These are phyloP conservation scores for Lineus longissimus DNA, from an alignment of 1,140 invertebrate genomes.

Conservation along the genomic window DNA sequence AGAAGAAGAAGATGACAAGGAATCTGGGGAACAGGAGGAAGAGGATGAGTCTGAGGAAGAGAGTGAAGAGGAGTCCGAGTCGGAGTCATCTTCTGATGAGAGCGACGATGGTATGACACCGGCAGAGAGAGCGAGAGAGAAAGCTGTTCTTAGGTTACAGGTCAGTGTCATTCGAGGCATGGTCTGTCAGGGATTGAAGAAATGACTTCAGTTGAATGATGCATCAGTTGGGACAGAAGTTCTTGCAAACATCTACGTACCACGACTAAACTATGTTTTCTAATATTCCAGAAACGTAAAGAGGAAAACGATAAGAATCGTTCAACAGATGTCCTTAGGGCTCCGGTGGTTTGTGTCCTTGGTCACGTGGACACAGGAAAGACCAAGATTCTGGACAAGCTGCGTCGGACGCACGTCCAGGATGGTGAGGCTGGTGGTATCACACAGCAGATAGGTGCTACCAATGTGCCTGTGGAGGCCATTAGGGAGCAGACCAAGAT, in stretches of 20 bases:
- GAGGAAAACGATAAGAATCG: slow-evolving; percentile 80
- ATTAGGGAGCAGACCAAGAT: slow-evolving; percentile 92
- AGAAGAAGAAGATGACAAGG: slow-evolving; percentile 9
- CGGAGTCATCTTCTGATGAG: slow-evolving; percentile 14
- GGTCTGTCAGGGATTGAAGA: not conserved
- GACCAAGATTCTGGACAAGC: slow-evolving; percentile 97
- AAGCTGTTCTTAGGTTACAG: slow-evolving; percentile 26
- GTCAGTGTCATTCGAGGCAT: not conserved
- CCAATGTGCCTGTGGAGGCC: slow-evolving; percentile 96
- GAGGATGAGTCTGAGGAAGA: slow-evolving; percentile 20
- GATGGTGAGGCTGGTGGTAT: slow-evolving; percentile 99
- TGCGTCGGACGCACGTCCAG: slow-evolving; percentile 68
- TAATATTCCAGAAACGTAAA: slow-evolving; percentile 65
- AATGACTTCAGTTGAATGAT: slow-evolving; percentile 3
- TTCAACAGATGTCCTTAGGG: slow-evolving; percentile 74
- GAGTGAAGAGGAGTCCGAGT: slow-evolving; percentile 12
- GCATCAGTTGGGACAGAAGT: not conserved
- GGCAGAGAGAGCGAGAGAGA: slow-evolving; percentile 65
- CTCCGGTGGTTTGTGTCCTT: slow-evolving; percentile 95
- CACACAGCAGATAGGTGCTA: slow-evolving; percentile 99
- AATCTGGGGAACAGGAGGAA: slow-evolving; percentile 24
- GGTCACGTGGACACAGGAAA: slow-evolving; percentile 99
- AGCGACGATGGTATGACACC: slow-evolving; percentile 55
- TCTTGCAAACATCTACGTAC: no score
- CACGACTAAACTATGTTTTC: no score